Percentiles rank a stretch among this genome's conserved stretches.
Evolutionary conservation across 2,113 vertebrate species (phyloP).

Genomic region (Calidris pugnax): DNA sequence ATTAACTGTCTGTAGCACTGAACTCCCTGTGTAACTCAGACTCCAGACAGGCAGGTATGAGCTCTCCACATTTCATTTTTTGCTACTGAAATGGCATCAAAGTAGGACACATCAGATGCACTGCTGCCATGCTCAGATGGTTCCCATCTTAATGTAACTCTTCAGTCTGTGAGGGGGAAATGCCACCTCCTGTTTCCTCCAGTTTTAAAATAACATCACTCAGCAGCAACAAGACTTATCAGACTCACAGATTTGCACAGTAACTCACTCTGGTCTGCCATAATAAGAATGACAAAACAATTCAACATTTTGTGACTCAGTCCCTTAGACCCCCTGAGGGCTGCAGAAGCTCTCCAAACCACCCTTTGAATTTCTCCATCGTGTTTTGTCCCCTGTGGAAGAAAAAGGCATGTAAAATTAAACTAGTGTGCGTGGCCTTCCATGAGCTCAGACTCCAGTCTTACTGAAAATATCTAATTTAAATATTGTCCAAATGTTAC

Average conservation of each 20-base stretch:
- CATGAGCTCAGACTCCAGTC: not conserved
- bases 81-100: not conserved
- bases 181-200: not conserved
- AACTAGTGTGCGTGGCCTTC: not conserved
- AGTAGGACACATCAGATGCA: not conserved
- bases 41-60: not conserved
- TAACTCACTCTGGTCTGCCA: not conserved
- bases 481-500: not conserved
- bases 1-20: not conserved
- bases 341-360: not conserved
- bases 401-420: not conserved
- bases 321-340: not conserved
- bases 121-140: not conserved
- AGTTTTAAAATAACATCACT: not conserved
- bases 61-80: not conserved
- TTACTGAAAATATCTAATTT: not conserved
- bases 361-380: not conserved
- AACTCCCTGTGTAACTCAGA: not conserved
- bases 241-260: not conserved
- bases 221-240: not conserved
- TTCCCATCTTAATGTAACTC: not conserved
- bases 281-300: not conserved
- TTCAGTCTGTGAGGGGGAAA: not conserved
- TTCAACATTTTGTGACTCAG: not conserved
- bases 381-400: not conserved